These are phyloP conservation scores for Paramuricea clavata DNA, from an alignment of 92 coral and sea anemone genomes.

Conservation along the genomic window DNA sequence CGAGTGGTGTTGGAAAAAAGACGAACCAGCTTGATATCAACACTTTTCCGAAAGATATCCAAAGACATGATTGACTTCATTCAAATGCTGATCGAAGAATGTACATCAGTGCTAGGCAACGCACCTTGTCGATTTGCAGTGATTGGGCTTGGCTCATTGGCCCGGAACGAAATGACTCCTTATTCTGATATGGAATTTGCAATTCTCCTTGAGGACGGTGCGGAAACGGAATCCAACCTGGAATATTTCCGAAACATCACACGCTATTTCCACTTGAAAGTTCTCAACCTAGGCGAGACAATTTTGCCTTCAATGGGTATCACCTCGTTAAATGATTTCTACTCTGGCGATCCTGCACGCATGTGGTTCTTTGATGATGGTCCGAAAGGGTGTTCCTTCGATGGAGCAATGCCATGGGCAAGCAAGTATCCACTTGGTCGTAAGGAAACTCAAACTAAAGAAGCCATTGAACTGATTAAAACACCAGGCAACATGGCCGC, in stretches of 20 bases:
- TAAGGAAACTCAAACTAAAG: background rate
- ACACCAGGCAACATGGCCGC: slow-evolving; percentile 14
- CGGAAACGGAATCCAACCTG: background rate
- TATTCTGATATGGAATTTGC: slow-evolving; percentile 29
- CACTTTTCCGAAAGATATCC: no score
- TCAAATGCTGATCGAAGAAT: background rate
- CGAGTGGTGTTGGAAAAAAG: background rate
- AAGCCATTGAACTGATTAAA: background rate
- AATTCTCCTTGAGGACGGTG: background rate
- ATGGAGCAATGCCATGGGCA: slow-evolving; percentile 35
- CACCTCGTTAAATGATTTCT: slow-evolving; percentile 20
- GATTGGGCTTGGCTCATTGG: slow-evolving; percentile 28
- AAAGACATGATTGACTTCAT: background rate
- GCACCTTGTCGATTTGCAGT: slow-evolving; percentile 16
- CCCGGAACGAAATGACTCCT: slow-evolving; percentile 14
- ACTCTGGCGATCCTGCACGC: background rate
- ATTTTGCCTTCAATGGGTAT: slow-evolving; percentile 15
- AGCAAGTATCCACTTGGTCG: slow-evolving; percentile 6
- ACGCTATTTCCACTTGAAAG: slow-evolving; percentile 11
- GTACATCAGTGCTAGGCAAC: background rate
- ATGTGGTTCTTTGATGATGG: slow-evolving; percentile 18
- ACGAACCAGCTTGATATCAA: background rate
- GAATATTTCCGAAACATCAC: slow-evolving; percentile 4
- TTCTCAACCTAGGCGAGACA: slow-evolving; percentile 6
- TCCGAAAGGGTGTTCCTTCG: slow-evolving; percentile 8